Evolutionary conservation across 1,140 invertebrate genomes (phyloP).

Genomic region (Ylistrum balloti): DNA sequence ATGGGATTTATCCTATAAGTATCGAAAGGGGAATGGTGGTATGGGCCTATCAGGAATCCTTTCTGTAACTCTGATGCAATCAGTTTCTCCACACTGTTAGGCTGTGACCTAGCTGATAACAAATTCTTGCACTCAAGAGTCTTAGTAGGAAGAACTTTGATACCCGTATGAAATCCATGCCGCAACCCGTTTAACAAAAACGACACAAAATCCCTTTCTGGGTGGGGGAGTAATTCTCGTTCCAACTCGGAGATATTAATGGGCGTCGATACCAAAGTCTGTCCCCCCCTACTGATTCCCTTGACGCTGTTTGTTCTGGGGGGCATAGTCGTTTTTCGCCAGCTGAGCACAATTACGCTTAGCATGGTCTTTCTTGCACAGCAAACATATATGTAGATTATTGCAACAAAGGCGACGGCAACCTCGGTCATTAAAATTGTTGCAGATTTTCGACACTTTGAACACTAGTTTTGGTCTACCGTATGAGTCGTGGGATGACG

Average conservation of each 20-base stretch:
- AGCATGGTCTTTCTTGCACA: too few species aligned
- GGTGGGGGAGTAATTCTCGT: constrained; percentile 2
- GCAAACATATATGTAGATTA: not conserved
- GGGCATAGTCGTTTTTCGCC: too few species aligned
- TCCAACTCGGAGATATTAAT: constrained; percentile 43
- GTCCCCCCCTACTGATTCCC: not conserved
- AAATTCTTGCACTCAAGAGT: constrained; percentile 54
- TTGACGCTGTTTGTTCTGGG: not conserved
- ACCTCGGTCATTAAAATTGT: constrained; percentile 47
- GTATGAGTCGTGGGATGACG: not conserved
- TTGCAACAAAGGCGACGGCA: too few species aligned
- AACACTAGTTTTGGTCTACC: not conserved
- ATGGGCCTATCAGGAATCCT: constrained; percentile 54
- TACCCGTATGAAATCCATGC: constrained; percentile 48
- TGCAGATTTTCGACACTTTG: constrained; percentile 7
- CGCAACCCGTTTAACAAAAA: constrained; percentile 45
- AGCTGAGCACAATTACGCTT: too few species aligned
- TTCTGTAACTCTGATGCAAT: constrained; percentile 44
- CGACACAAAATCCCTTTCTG: constrained; percentile 48
- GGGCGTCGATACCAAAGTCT: not conserved
- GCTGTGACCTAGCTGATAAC: not conserved
- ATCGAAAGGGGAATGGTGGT: constrained; percentile 42
- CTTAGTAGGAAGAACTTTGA: not conserved
- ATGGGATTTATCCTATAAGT: constrained; percentile 55
- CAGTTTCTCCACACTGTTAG: not conserved